phyloP scores from a whole-genome alignment of 2,888 invertebrate genomes.

The Agriopis aurantiaria region DNA sequence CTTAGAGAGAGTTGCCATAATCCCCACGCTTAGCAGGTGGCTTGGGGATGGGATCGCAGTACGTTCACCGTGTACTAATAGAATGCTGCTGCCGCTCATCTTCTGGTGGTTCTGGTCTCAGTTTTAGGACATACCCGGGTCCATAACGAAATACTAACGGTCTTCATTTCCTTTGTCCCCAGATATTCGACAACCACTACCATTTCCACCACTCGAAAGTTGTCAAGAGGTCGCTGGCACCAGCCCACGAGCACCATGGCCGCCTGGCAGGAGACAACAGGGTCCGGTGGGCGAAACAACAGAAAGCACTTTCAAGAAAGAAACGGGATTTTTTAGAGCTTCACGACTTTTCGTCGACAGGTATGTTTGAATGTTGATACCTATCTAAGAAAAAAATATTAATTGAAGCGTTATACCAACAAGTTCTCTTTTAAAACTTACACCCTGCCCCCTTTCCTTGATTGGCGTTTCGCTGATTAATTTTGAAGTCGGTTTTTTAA shows the following conservation, averaged over 20 bases:
- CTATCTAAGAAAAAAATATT: too few species aligned
- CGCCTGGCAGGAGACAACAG: slow-evolving; percentile 90
- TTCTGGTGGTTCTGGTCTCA: too few species aligned
- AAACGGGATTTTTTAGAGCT: slow-evolving; percentile 90
- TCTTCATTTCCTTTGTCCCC: slow-evolving; percentile 55
- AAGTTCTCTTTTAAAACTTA: too few species aligned
- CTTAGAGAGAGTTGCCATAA: too few species aligned
- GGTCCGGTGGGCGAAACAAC: slow-evolving; percentile 94
- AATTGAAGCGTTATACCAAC: too few species aligned
- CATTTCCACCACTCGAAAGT: slow-evolving; percentile 94
- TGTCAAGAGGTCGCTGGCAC: slow-evolving; percentile 91
- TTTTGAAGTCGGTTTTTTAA: not conserved
- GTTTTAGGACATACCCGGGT: too few species aligned
- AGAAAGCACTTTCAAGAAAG: slow-evolving; percentile 91
- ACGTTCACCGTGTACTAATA: too few species aligned
- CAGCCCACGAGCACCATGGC: slow-evolving; percentile 90
- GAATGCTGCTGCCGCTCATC: too few species aligned
- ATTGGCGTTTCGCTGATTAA: too few species aligned
- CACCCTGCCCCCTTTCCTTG: too few species aligned
- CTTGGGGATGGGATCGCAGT: too few species aligned
- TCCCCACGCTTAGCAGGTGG: too few species aligned
- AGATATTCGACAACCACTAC: slow-evolving; percentile 96
- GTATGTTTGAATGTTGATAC: slow-evolving; percentile 49
- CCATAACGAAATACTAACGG: not conserved
- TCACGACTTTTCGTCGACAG: slow-evolving; percentile 64